These are phyloP conservation scores for Serinus canaria DNA, from an alignment of 2,113 vertebrate species.

Conservation along the genomic window DNA sequence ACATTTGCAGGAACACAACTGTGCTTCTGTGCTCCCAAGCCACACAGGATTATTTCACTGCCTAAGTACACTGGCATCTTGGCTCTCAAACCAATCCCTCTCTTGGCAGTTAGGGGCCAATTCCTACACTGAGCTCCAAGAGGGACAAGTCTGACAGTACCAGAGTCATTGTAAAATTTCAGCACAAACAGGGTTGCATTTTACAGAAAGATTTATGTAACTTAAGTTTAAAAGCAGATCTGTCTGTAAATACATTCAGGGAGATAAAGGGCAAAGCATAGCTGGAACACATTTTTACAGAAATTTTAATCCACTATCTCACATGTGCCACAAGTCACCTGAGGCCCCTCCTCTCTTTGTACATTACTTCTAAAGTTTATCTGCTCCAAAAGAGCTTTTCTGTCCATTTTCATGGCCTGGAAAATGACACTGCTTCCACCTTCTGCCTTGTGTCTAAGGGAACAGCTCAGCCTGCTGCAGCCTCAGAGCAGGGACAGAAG, in stretches of 20 bases:
- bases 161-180: background rate
- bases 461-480: background rate
- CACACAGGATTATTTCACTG: constrained; percentile 18
- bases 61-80: background rate
- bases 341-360: background rate
- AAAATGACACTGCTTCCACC: background rate
- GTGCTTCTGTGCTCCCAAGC: background rate
- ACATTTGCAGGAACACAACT: background rate
- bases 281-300: background rate
- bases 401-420: background rate
- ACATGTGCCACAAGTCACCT: background rate
- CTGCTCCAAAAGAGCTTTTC: background rate
- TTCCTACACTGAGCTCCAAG: background rate
- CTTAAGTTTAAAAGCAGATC: background rate
- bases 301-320: background rate
- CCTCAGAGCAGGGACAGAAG: background rate
- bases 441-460: too few species aligned
- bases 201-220: background rate
- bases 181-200: background rate
- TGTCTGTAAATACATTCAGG: background rate
- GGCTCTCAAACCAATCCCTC: background rate
- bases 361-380: background rate
- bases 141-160: background rate
- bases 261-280: background rate
- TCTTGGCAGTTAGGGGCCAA: background rate